Conservation (phyloP, 2,888 invertebrate species). For the Hypselothyrea guttata region DNA sequence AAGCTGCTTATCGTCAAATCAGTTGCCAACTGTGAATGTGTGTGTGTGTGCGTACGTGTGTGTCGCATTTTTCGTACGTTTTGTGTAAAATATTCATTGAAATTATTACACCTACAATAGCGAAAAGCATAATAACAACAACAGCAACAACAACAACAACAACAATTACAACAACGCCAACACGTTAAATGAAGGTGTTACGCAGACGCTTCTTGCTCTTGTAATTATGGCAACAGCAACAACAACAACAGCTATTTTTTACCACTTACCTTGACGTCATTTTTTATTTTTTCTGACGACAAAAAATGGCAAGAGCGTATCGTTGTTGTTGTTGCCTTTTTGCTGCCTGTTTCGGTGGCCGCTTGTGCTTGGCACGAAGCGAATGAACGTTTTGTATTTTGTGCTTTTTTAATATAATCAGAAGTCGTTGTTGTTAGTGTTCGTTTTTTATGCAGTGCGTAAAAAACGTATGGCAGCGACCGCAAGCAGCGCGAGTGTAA, state of each 20-base stretch:
- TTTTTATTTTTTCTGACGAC: conserved; percentile 58
- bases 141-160: background rate
- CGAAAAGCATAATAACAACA: conserved; percentile 10
- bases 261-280: conserved; percentile 78
- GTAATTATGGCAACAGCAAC: conserved; percentile 53
- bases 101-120: conserved; percentile 43
- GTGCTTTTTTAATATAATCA: conserved; percentile 52
- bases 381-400: conserved; percentile 42
- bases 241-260: conserved; percentile 27
- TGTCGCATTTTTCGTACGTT: conserved; percentile 49
- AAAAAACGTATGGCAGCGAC: conserved; percentile 49
- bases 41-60: conserved; percentile 4
- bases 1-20: conserved; percentile 68
- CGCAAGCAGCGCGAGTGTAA: conserved; percentile 48
- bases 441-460: conserved; percentile 64
- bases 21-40: conserved; percentile 37
- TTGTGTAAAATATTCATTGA: conserved; percentile 47
- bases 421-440: conserved; percentile 25
- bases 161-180: conserved; percentile 11
- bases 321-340: conserved; percentile 23
- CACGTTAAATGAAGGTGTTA: conserved; percentile 62
- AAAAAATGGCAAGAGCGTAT: conserved; percentile 54
- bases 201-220: conserved; percentile 55
- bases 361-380: conserved; percentile 71
- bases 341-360: conserved; percentile 47